Base-by-base conservation (phyloP, 2,797 vertebrate genomes). In the Sardinella longiceps region DNA sequence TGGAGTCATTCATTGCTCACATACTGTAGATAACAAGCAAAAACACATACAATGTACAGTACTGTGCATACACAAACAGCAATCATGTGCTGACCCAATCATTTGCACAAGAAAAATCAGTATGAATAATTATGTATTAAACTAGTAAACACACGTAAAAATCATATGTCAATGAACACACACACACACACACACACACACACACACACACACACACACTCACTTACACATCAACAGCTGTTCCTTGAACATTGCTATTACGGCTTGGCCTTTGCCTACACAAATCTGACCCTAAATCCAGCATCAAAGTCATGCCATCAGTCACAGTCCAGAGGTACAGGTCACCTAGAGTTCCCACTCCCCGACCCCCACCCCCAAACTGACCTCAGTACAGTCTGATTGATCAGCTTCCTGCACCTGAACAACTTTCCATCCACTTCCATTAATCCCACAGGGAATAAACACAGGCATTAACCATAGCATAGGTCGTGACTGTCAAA, bases 381-480 rank as follows among this genome's bases (percentile, higher is more conserved):
- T 82, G 37, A 60, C 20, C 43, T 43, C 39, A 25, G 60, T 60
- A 60, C 56, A 60, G n/a, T 60, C 56, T 25, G 43, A 50, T 25
- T 60, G 60, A 30, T 39, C 39, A 18, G 58, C n/a, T n/a, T 84
- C 70, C 37, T 20, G 37, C 70, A 77, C 70, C 70, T 77, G 70
- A 70, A 12, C 30, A 37, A 37, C 14, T 30, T 12, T 10, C 10
- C 25, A 53, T 53, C 5, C 20, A 14, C 14, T 12, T 10, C 10
- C 25, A 53, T 53, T 20, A 53, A 14, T 12, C 37, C 50, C 83
- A 85, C 84, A 48, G 12, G 10, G n/a, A 2, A 12, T 18, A 30
- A 70, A 30, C 63, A 70, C 63, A 70, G 63, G 63, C 28, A 70
- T 70, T 39, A 77, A 39, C 14, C 66, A 74, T 74, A 39, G 39